Conservation (phyloP, 1,140 invertebrate genomes). For the Aplysia californica region DNA sequence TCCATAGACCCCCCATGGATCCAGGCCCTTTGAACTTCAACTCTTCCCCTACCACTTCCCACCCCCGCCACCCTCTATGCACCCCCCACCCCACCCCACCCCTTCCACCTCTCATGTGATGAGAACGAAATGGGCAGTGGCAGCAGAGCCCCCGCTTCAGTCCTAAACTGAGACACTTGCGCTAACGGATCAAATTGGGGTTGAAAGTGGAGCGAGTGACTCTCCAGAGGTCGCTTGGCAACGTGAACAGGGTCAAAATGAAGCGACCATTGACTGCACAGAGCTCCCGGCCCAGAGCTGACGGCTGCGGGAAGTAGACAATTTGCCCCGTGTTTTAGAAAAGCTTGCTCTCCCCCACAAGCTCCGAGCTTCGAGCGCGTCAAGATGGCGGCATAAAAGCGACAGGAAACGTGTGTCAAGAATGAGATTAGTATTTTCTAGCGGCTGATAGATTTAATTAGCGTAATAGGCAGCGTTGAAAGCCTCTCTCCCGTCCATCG, state of each 20-base stretch:
- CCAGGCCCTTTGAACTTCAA: too few species aligned
- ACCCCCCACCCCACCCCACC: too few species aligned
- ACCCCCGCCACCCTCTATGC: too few species aligned
- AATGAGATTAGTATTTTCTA: constrained; percentile 19
- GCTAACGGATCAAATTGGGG: too few species aligned
- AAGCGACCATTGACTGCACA: not conserved
- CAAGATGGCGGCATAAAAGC: constrained; percentile 10
- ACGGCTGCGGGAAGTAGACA: constrained; percentile 18
- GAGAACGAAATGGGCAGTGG: too few species aligned
- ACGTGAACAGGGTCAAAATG: not conserved
- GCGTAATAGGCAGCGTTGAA: constrained; percentile 26
- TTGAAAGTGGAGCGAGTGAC: too few species aligned
- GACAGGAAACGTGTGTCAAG: constrained; percentile 22
- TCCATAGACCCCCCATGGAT: too few species aligned
- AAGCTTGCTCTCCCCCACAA: not conserved
- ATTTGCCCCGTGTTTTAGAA: constrained; percentile 23
- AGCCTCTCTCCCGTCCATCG: constrained; percentile 8
- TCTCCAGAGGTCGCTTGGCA: too few species aligned
- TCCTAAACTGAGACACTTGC: too few species aligned
- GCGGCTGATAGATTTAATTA: constrained; percentile 28
- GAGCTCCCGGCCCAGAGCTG: not conserved
- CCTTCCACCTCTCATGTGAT: too few species aligned
- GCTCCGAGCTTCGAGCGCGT: constrained; percentile 2
- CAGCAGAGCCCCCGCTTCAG: too few species aligned
- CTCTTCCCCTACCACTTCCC: too few species aligned